Conservation (phyloP, 2,113 vertebrate species). For the Lagopus leucura region DNA sequence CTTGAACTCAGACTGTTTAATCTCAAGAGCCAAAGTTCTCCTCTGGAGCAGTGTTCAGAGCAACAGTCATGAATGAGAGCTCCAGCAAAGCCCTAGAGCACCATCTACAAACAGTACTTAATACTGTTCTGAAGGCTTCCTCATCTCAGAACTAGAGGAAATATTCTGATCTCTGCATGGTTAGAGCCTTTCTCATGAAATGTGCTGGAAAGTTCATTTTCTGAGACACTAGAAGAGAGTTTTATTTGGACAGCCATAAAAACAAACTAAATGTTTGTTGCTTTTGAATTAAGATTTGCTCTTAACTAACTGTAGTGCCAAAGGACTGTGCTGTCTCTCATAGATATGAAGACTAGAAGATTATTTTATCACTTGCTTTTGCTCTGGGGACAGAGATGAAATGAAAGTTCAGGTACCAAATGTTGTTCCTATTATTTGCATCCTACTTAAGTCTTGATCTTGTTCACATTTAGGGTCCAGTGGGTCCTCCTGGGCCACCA, state of each 20-base stretch:
- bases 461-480: conserved; percentile 78
- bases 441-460: background rate
- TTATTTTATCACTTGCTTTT: background rate
- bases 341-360: background rate
- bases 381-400: background rate
- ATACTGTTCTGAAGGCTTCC: background rate
- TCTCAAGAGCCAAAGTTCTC: background rate
- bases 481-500: conserved; percentile 81
- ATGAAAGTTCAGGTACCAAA: background rate
- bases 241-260: background rate
- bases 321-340: background rate
- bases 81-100: background rate
- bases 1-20: background rate
- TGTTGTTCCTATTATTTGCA: background rate
- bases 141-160: background rate
- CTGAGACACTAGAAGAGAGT: background rate
- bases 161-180: background rate
- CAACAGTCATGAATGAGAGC: background rate
- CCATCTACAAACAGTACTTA: background rate
- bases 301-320: background rate
- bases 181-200: background rate
- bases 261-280: fast-evolving
- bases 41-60: background rate
- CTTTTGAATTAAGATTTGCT: background rate
- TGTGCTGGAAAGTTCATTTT: background rate